Base-by-base conservation (phyloP, 1,140 invertebrate species). In the Centruroides sculpturatus region DNA sequence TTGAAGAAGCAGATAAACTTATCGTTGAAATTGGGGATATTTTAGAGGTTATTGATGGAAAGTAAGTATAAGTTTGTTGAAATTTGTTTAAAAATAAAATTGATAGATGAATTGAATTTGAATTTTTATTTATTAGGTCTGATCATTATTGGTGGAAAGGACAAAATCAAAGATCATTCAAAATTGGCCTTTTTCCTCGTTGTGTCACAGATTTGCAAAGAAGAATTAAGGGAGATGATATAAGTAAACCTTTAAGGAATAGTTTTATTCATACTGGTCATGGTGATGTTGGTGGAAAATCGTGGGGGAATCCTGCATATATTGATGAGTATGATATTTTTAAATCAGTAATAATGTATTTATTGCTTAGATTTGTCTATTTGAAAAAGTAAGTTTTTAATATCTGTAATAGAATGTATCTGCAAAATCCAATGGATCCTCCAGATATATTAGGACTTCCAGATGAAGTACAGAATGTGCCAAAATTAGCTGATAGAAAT, bases 61-160 rank as follows among this genome's bases (percentile, higher is more conserved):
- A 73, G 77, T 79, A 66, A 67, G 71, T 66, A 23, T 51, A 12
- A 12, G 12, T 51, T 34, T n/a, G 49, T 51, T n/a, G 49, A 51
- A 51, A 51, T 51, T 34, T 51, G 34, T 51, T 51, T 51, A 51
- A 51, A 51, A n/a, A 51, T 51, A 51, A 34, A 51, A 51, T 34
- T 51, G 12, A 51, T 34, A 23, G 48, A 49, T 11, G n/a, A n/a
- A 11, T 49, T 49, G 48, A n/a, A 49, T 49, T 11, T 23, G 23
- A 23, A 41, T 41, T 53, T 23, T 53, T 53, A 36, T 5, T 53
- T 23, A 6, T 23, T 8, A 53, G 51, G 8, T 23, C 51, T 36
- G 23, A 98, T 66, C 79, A 89, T 68, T 93, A 92, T 71, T 94
- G 90, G 83, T 97, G 94, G 88, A 92, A 89, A 74, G 91, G 77